phyloP scores from a whole-genome alignment of 2,113 vertebrate genomes.

The Corythornis cristatus region DNA sequence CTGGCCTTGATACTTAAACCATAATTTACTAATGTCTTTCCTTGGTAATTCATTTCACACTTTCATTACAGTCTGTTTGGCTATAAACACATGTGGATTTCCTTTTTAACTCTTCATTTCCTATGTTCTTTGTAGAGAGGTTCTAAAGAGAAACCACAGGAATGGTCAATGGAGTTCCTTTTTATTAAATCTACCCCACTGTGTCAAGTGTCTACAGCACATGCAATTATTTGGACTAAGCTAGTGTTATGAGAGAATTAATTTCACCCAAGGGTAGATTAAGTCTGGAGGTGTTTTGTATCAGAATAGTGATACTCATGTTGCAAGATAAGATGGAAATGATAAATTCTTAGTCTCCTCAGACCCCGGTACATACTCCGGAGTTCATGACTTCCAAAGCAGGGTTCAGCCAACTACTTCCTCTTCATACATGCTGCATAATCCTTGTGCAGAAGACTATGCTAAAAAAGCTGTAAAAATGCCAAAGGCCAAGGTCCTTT shows the following conservation, averaged over 20 bases:
- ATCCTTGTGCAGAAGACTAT: slow-evolving; percentile 36
- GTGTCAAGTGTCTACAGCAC: neutral
- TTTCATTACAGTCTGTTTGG: slow-evolving; percentile 39
- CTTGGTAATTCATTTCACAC: slow-evolving; percentile 64
- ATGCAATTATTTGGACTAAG: slow-evolving; percentile 14
- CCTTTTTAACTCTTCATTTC: slow-evolving; percentile 72
- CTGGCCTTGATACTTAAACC: neutral
- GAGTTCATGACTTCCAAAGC: slow-evolving; percentile 47
- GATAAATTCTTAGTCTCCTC: slow-evolving; percentile 16
- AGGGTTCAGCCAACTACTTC: slow-evolving; percentile 32
- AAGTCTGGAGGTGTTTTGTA: slow-evolving; percentile 47
- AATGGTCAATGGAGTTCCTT: slow-evolving; percentile 29
- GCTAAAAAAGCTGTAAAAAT: slow-evolving; percentile 7
- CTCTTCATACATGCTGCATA: slow-evolving; percentile 26
- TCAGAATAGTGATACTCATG: slow-evolving; percentile 10
- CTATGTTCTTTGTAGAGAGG: slow-evolving; percentile 50
- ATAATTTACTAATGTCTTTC: slow-evolving; percentile 39
- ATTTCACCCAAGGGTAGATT: slow-evolving; percentile 64
- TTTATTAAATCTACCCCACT: slow-evolving; percentile 61
- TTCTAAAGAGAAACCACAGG: slow-evolving; percentile 65
- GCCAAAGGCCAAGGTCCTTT: slow-evolving; percentile 42
- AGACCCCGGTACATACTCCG: neutral
- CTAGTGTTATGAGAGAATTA: slow-evolving; percentile 47
- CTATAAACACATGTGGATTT: slow-evolving; percentile 68
- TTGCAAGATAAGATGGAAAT: slow-evolving; percentile 43